Evolutionary conservation across 2,113 vertebrate genomes (phyloP).

Genomic region (Labeo catla): DNA sequence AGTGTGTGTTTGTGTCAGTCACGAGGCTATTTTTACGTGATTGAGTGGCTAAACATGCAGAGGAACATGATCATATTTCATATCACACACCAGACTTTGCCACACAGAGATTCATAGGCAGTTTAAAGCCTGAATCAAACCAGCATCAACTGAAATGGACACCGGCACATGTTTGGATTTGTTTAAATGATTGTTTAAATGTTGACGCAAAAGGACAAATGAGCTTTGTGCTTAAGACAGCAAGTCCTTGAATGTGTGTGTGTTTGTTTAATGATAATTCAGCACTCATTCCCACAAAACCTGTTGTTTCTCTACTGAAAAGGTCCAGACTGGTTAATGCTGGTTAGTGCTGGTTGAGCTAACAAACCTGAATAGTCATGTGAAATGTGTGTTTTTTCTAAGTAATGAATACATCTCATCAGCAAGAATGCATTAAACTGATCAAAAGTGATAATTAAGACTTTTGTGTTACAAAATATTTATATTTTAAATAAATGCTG

Average conservation of each 20-base stretch:
- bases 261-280: slow-evolving; percentile 49
- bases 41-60: not conserved
- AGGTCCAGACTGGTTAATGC: not conserved
- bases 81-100: not conserved
- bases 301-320: slow-evolving; percentile 20
- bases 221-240: slow-evolving; percentile 8
- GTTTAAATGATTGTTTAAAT: slow-evolving; percentile 11
- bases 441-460: too few species aligned
- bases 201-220: not conserved
- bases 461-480: too few species aligned
- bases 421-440: too few species aligned
- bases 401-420: too few species aligned
- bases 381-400: too few species aligned
- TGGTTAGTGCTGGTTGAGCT: not conserved
- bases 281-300: slow-evolving; percentile 34
- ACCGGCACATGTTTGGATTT: not conserved
- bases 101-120: not conserved
- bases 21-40: not conserved
- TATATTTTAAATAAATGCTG: too few species aligned
- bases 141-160: not conserved
- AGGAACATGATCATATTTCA: slow-evolving; percentile 13
- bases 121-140: not conserved
- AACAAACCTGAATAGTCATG: not conserved
- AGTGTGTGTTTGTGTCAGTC: slow-evolving; percentile 31
- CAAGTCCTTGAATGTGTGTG: not conserved